Percentiles rank a stretch among this genome's conserved stretches.
Evolutionary conservation across 2,113 vertebrate species (phyloP).

Genomic region (Cynopterus brachyotis): DNA sequence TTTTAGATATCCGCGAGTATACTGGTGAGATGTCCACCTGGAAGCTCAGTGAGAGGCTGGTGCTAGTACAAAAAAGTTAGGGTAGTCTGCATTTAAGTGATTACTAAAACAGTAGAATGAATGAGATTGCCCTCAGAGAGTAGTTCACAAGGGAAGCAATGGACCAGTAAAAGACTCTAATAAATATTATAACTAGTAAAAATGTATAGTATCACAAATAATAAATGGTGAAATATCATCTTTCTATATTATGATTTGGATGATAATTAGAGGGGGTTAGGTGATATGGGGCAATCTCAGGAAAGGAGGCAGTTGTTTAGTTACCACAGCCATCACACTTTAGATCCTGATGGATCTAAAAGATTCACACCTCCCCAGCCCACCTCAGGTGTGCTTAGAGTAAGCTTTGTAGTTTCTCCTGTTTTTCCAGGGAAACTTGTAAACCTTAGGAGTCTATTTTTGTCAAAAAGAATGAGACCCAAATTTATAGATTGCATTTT

Average conservation of each 20-base stretch:
- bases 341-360: background rate
- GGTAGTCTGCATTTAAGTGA: fast-evolving
- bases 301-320: background rate
- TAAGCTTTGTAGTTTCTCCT: background rate
- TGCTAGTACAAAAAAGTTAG: background rate
- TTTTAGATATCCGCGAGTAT: background rate
- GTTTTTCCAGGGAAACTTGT: background rate
- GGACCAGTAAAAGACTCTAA: background rate
- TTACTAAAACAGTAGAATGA: background rate
- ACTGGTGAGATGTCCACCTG: background rate
- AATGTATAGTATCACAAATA: background rate
- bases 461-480: background rate
- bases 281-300: background rate
- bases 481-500: background rate
- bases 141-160: background rate
- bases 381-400: fast-evolving
- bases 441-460: background rate
- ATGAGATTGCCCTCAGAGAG: background rate
- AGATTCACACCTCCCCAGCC: fast-evolving
- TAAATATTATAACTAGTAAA: background rate
- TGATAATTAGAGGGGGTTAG: background rate
- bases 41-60: background rate
- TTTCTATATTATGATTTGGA: background rate
- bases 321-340: background rate
- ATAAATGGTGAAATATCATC: background rate